phyloP scores from a whole-genome alignment of 2,888 invertebrate genomes.

The Omphaloscelis lunosa region DNA sequence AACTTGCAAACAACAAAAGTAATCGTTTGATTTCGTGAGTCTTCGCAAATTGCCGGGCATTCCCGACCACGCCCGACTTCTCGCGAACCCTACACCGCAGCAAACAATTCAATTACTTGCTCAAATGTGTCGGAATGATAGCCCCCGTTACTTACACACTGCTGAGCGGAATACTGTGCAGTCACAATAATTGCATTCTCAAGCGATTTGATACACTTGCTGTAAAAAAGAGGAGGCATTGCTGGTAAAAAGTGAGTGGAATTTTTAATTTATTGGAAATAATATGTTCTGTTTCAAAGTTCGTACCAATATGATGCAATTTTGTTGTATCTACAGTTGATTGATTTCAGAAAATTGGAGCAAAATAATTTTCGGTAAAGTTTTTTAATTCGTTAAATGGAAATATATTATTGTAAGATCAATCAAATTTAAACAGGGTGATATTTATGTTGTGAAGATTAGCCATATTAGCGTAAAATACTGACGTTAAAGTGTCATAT shows the following conservation, averaged over 20 bases:
- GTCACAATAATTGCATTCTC: slow-evolving; percentile 60
- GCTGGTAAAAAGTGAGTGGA: not conserved
- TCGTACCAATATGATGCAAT: not conserved
- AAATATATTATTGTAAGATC: too few species aligned
- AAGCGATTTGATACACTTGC: slow-evolving; percentile 59
- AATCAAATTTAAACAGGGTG: too few species aligned
- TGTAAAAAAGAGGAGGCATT: not conserved
- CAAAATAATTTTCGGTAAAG: too few species aligned
- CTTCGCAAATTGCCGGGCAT: not conserved
- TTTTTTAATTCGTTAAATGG: too few species aligned
- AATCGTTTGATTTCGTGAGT: not conserved
- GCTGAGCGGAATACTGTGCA: slow-evolving; percentile 49
- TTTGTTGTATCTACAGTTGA: not conserved
- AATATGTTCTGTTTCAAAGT: not conserved
- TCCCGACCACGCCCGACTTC: slow-evolving; percentile 25
- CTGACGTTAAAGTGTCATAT: too few species aligned
- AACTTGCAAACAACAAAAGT: not conserved
- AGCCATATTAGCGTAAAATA: too few species aligned
- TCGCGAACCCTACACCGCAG: slow-evolving; percentile 34
- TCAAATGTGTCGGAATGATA: slow-evolving; percentile 80
- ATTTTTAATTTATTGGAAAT: slow-evolving; percentile 1
- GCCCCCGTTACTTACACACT: slow-evolving; percentile 65
- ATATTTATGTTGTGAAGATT: too few species aligned
- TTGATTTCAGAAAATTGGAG: not conserved
- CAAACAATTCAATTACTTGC: slow-evolving; percentile 80